These are phyloP conservation scores for Drosophila sp. DNA, from an alignment of 1,140 invertebrate species.

Conservation along the genomic window DNA sequence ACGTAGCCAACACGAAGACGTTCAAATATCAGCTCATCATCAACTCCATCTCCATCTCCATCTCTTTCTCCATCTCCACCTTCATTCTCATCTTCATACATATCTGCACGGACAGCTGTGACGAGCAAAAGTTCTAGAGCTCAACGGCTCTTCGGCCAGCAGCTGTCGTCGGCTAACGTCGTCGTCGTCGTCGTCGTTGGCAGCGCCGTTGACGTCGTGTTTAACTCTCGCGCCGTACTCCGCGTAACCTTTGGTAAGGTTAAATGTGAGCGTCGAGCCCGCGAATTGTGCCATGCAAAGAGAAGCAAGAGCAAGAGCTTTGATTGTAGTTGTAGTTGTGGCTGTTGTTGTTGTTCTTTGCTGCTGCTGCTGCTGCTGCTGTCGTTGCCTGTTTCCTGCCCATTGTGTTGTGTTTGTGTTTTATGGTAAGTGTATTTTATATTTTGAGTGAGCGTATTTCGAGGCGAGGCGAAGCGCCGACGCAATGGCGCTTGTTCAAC, in stretches of 20 bases:
- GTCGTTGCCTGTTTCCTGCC: constrained; percentile 48
- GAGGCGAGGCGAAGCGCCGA: constrained; percentile 58
- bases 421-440: constrained; percentile 14
- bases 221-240: constrained; percentile 30
- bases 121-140: constrained; percentile 36
- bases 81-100: constrained; percentile 33
- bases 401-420: constrained; percentile 38
- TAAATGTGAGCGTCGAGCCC: constrained; percentile 65
- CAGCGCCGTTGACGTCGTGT: constrained; percentile 8
- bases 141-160: constrained; percentile 30
- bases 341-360: constrained; percentile 35
- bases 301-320: constrained; percentile 16
- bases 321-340: constrained; percentile 8
- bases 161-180: constrained; percentile 48
- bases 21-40: constrained; percentile 36
- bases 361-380: constrained; percentile 20
- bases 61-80: no score
- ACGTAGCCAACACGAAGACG: constrained; percentile 8
- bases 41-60: no score
- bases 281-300: constrained; percentile 68
- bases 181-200: constrained; percentile 10
- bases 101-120: constrained; percentile 50
- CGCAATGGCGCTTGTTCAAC: constrained; percentile 50
- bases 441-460: constrained; percentile 31
- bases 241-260: constrained; percentile 75